Evolutionary conservation across 2,888 invertebrate species (phyloP), one percentile per base, ranked within the genome.

Genomic region (Diplazon laetatorius): DNA sequence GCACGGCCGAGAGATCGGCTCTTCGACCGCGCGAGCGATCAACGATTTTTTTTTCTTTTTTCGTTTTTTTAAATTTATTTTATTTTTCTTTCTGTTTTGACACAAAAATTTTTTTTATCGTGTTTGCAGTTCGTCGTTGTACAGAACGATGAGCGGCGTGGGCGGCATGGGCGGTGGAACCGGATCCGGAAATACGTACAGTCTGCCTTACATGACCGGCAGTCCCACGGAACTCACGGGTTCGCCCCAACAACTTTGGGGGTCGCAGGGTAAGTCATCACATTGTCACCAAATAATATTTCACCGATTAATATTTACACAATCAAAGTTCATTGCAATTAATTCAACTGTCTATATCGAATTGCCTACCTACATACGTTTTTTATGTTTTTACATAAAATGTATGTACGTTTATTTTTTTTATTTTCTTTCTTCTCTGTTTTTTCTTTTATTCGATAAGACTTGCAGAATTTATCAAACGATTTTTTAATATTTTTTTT

Each of bases 121-220:
- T 81, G 57, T 87, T 86, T 2, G 37, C 85, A 89, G 89, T 78
- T 81, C 88, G n/a, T 82, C 87, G 16, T 57, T 89, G 78, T 89
- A 89, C 70, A 88, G 89, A 10, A 77, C 85, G 57, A 87, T 89
- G 84, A 83, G 76, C 50, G 82, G 82, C 6, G 86, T 85, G 0
- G 82, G 83, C 20, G 66, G 85, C 2, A 86, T 87, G 83, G 76
- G 78, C 46, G 74, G 76, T 50, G 80, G 68, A 44, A 60, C 76
- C 6, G 83, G 84, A 20, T 70, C 82, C 8, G 76, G 75, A 12
- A 66, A 81, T 30, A 74, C 81, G 4, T 89, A 87, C 70, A 46
- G 82, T 0, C 74, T 88, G 14, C 76, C 87, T 16, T 89, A 88
- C 71, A 88, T 89, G 83, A 81, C 85, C 2, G 80, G 78, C 72